A percentile compares a stretch with the other conserved stretches of the same genome.
These are phyloP conservation scores for Boulengeromyrus knoepffleri DNA, from an alignment of 2,113 vertebrate genomes.

Conservation along the genomic window DNA sequence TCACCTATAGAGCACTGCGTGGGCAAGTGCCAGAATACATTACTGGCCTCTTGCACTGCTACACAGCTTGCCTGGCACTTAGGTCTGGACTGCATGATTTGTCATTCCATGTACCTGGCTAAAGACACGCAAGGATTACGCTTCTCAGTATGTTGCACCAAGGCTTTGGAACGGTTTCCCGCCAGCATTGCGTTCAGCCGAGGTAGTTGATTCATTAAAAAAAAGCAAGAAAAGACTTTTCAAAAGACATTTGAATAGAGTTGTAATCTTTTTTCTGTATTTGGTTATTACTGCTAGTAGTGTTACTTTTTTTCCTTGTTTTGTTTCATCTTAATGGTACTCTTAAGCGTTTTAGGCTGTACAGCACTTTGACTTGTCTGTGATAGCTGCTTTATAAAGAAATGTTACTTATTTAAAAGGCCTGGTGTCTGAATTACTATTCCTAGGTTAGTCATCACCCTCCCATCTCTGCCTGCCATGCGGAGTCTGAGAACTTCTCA, in stretches of 20 bases:
- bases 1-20: background rate
- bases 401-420: background rate
- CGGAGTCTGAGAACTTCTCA: constrained; percentile 72
- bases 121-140: background rate
- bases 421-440: background rate
- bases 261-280: background rate
- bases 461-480: constrained; percentile 79
- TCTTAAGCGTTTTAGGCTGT: background rate
- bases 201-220: background rate
- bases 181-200: no score
- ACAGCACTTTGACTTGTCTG: background rate
- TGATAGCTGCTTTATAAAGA: background rate
- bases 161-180: background rate
- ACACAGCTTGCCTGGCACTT: background rate
- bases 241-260: background rate
- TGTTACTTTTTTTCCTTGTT: background rate
- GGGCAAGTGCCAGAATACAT: background rate
- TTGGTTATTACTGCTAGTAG: background rate
- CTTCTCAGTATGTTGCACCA: background rate
- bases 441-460: constrained; percentile 79
- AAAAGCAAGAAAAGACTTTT: background rate
- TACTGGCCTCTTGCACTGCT: background rate
- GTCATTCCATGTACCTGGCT: background rate
- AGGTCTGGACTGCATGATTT: background rate
- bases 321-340: background rate